Conservation (phyloP, 2,888 invertebrate genomes). For the Scelioninae gen. 2 region DNA sequence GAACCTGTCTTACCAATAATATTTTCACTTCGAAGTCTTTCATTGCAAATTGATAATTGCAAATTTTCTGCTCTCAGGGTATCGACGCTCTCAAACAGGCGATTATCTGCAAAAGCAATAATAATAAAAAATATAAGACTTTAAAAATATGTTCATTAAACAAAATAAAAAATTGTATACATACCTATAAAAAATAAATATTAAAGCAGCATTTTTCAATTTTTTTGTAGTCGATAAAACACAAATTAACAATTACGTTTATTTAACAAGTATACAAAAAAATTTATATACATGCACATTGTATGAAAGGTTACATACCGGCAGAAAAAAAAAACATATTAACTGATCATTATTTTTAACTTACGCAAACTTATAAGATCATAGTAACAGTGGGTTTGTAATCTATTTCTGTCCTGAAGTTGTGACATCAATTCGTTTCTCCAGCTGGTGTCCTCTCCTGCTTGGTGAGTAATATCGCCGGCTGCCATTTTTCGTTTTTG, state of each 20-base stretch:
- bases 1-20: too few species aligned
- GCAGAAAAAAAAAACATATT: conserved; percentile 2
- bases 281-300: too few species aligned
- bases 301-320: neutral
- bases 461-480: conserved; percentile 64
- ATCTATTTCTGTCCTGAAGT: conserved; percentile 84
- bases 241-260: too few species aligned
- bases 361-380: conserved; percentile 90
- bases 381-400: conserved; percentile 85
- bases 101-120: conserved; percentile 81
- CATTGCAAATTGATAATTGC: conserved; percentile 89
- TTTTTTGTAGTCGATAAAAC: too few species aligned
- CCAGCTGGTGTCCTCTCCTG: conserved; percentile 78
- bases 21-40: conserved; percentile 72
- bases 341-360: conserved; percentile 71
- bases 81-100: conserved; percentile 89
- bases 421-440: conserved; percentile 83
- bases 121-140: conserved; percentile 1
- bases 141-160: too few species aligned
- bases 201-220: too few species aligned
- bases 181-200: too few species aligned
- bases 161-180: too few species aligned
- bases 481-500: conserved; percentile 66
- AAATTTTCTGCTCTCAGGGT: conserved; percentile 89
- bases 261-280: too few species aligned